Evolutionary conservation across 1,140 invertebrate genomes (phyloP).

Genomic region (Capitella teleta): DNA sequence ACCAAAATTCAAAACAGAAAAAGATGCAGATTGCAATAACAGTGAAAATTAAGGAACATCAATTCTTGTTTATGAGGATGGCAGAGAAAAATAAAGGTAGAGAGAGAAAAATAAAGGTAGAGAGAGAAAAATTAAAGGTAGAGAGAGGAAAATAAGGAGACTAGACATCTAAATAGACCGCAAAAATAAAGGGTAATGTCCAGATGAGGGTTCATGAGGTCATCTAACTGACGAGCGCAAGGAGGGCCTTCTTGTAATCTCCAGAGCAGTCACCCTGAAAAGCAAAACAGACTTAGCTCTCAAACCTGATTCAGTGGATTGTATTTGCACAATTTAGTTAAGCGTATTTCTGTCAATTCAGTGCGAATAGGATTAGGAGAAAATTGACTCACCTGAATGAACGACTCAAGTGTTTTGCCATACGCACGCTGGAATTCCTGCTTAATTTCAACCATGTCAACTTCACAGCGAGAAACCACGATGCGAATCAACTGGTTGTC

Average conservation of each 20-base stretch:
- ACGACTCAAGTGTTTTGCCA: background rate
- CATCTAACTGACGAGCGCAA: background rate
- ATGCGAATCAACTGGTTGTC: constrained; percentile 43
- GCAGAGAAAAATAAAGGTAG: no score
- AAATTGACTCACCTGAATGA: background rate
- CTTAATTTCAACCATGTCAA: constrained; percentile 49
- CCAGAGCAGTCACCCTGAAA: constrained; percentile 1
- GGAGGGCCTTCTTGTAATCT: constrained; percentile 1
- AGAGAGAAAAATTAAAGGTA: no score
- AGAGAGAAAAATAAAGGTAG: no score
- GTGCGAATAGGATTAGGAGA: background rate
- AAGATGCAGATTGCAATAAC: no score
- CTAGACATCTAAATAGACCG: no score
- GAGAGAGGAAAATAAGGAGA: no score
- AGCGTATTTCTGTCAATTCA: background rate
- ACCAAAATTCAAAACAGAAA: no score
- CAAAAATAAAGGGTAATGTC: no score
- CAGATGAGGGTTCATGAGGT: no score
- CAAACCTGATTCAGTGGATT: background rate
- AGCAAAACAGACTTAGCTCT: background rate
- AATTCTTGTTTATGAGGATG: no score
- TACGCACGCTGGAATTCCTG: constrained; percentile 39
- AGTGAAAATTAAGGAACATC: no score
- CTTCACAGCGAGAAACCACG: constrained; percentile 45
- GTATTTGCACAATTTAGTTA: background rate